Conservation (phyloP, 2,888 invertebrate species). For the Eutolmus rufibarbis region DNA sequence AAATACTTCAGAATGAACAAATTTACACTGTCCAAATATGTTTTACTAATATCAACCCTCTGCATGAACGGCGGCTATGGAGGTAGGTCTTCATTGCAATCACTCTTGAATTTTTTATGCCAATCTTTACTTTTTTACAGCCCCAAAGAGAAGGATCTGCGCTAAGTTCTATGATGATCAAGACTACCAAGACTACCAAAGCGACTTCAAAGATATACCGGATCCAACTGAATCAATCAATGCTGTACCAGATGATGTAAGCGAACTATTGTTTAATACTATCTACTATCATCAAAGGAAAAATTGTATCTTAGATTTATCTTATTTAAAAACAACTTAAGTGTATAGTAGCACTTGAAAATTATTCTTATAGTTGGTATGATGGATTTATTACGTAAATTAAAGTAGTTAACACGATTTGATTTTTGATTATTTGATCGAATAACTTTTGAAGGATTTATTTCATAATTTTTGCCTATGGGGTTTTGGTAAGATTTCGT, state of each 20-base stretch:
- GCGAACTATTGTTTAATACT: background rate
- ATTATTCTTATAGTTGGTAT: too few species aligned
- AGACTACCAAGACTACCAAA: conserved; percentile 13
- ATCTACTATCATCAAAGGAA: background rate
- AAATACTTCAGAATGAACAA: background rate
- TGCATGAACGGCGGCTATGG: background rate
- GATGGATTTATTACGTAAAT: too few species aligned
- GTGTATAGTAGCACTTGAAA: too few species aligned
- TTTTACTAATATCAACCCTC: background rate
- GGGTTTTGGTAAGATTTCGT: too few species aligned
- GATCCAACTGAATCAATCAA: background rate
- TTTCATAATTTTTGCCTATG: too few species aligned
- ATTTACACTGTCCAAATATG: background rate
- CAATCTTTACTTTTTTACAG: background rate
- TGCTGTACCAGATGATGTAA: background rate
- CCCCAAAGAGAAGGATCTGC: conserved; percentile 4
- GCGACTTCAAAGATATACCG: background rate
- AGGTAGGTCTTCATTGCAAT: background rate
- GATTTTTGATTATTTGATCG: too few species aligned
- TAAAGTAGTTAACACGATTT: too few species aligned
- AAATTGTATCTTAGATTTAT: too few species aligned
- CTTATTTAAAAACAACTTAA: too few species aligned
- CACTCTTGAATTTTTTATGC: background rate
- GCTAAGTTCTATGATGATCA: background rate
- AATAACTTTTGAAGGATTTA: too few species aligned